Conservation (phyloP, 2,113 vertebrate genomes). For the Apus apus region DNA sequence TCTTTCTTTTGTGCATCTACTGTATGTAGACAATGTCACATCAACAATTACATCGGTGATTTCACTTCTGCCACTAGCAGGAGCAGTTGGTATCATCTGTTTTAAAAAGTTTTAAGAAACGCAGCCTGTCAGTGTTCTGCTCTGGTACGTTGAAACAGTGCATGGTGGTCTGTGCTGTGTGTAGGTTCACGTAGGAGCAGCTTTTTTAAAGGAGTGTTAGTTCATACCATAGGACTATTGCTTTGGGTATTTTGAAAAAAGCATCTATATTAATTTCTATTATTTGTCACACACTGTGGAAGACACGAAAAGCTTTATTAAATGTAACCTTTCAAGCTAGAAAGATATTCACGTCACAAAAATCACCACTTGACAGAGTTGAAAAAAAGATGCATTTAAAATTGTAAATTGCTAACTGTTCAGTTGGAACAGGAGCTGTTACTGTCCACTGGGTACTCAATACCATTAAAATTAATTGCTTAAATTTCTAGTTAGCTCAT, state of each 20-base stretch:
- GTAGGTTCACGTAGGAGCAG: rapidly evolving
- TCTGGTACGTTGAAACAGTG: not conserved
- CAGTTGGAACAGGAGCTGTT: conserved; percentile 40
- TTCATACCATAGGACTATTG: not conserved
- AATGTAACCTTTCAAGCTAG: not conserved
- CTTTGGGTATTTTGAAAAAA: not conserved
- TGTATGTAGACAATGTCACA: not conserved
- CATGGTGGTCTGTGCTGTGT: not conserved
- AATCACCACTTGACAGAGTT: conserved; percentile 21
- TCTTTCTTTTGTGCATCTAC: not conserved
- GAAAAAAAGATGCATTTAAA: conserved; percentile 33
- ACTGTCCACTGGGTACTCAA: not conserved
- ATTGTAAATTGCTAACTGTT: conserved; percentile 26
- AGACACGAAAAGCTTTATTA: not conserved
- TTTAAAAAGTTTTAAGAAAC: not conserved
- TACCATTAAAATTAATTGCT: conserved; percentile 57
- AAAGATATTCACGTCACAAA: not conserved
- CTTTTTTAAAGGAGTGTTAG: not conserved
- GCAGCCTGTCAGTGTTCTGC: not conserved
- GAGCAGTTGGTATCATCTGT: not conserved
- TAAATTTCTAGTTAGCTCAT: conserved; percentile 50
- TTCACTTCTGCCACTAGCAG: not conserved
- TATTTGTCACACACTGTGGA: not conserved
- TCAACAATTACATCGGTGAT: not conserved
- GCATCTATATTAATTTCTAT: not conserved